Percentiles rank a stretch among this genome's conserved stretches.
phyloP scores from a whole-genome alignment of 37 sponge, comb jelly and placozoan genomes.

The Geodia barretti region DNA sequence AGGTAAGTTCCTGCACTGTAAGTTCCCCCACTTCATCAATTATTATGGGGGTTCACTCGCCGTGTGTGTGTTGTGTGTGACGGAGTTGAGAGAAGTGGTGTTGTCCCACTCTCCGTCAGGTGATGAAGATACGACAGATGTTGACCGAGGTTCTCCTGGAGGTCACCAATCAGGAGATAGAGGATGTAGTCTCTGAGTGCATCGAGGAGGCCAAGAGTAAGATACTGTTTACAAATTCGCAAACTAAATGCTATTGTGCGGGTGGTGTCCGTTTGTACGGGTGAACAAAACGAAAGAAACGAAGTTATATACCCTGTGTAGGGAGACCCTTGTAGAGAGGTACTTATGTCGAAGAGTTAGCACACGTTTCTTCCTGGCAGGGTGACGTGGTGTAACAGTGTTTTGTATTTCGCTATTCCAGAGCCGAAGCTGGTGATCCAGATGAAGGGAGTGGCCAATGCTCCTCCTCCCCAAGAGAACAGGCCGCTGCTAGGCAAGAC shows the following conservation, averaged over 20 bases:
- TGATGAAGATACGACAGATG: conserved; percentile 50
- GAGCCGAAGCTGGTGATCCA: conserved; percentile 15
- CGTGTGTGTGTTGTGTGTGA: too few species aligned
- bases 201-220: conserved; percentile 51
- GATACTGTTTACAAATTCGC: too few species aligned
- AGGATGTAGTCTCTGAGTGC: conserved; percentile 27
- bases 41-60: too few species aligned
- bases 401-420: neutral
- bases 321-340: neutral
- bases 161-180: conserved; percentile 49
- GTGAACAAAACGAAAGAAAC: neutral
- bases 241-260: too few species aligned
- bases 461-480: conserved; percentile 1
- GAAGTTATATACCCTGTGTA: neutral
- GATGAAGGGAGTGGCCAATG: conserved; percentile 10
- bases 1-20: too few species aligned
- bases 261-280: too few species aligned
- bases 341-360: neutral
- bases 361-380: neutral
- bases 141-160: conserved; percentile 65
- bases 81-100: too few species aligned
- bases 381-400: neutral
- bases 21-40: too few species aligned
- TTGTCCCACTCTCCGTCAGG: too few species aligned
- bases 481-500: conserved; percentile 25